Percentiles rank a stretch among this genome's conserved stretches.
These are phyloP conservation scores for Parapristionchus giblindavisi DNA, from an alignment of 2,888 invertebrate genomes.

Conservation along the genomic window DNA sequence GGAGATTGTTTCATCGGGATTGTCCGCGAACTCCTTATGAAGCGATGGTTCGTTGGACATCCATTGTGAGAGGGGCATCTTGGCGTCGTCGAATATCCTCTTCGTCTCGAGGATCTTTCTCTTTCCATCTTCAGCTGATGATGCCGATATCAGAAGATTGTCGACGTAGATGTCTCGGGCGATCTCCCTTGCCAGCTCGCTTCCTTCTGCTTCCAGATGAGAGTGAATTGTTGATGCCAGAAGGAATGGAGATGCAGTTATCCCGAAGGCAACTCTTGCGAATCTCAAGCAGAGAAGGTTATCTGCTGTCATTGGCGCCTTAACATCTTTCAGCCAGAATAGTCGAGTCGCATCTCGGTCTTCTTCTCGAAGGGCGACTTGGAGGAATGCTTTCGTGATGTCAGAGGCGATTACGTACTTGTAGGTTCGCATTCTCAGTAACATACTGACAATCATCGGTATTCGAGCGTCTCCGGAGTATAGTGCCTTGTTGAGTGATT, in stretches of 20 bases:
- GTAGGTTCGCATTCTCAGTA: conserved; percentile 40
- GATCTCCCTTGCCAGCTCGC: conserved; percentile 21
- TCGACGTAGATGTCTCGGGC: conserved; percentile 44
- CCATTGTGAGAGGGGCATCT: conserved; percentile 24
- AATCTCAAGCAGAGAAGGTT: conserved; percentile 49
- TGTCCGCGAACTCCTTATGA: background rate
- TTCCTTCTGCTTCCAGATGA: conserved; percentile 30
- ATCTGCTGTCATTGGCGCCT: conserved; percentile 18
- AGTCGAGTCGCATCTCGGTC: conserved; percentile 47
- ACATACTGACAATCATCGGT: conserved; percentile 36
- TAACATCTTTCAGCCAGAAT: conserved; percentile 48
- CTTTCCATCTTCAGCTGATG: conserved; percentile 10
- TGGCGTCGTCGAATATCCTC: conserved; percentile 19
- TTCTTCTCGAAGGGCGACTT: conserved; percentile 41
- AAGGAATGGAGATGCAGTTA: conserved; percentile 44
- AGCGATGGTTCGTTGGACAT: background rate
- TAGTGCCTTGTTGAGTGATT: conserved; percentile 47
- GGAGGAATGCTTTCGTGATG: conserved; percentile 57
- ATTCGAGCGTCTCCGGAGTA: conserved; percentile 42
- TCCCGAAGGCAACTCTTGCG: conserved; percentile 49
- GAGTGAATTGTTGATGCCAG: conserved; percentile 43
- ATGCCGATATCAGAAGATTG: conserved; percentile 37
- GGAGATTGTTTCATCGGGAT: background rate
- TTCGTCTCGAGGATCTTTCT: conserved; percentile 25
- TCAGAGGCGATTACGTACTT: conserved; percentile 43